These are phyloP conservation scores for Sphinx pinastri DNA, from an alignment of 2,888 invertebrate species.

Conservation along the genomic window DNA sequence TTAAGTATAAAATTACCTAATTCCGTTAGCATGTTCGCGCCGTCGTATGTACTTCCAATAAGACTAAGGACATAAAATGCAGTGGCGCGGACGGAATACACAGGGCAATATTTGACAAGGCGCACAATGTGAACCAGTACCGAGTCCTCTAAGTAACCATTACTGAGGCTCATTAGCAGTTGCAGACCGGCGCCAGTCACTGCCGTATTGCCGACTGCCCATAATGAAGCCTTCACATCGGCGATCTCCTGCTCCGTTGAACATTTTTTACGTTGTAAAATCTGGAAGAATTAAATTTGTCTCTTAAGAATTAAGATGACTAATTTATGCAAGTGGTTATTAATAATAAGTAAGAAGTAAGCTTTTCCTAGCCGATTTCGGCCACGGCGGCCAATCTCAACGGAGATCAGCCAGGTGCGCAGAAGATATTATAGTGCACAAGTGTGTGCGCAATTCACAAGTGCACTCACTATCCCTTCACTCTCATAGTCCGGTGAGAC, in stretches of 20 bases:
- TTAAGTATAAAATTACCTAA: constrained; percentile 77
- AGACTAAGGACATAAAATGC: constrained; percentile 95
- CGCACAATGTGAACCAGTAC: constrained; percentile 80
- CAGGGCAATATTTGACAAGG: constrained; percentile 90
- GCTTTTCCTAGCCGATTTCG: too few relatives aligned
- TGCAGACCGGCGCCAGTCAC: constrained; percentile 90
- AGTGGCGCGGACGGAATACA: constrained; percentile 95
- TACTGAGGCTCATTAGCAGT: constrained; percentile 85
- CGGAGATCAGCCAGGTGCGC: too few relatives aligned
- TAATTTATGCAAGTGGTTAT: background rate
- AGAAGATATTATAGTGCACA: too few relatives aligned
- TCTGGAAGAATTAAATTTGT: constrained; percentile 44
- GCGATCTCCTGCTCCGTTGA: constrained; percentile 88
- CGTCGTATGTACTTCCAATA: constrained; percentile 92
- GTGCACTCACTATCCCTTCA: too few relatives aligned
- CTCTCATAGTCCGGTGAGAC: too few relatives aligned
- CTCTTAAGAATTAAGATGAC: background rate
- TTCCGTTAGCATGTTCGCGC: constrained; percentile 90
- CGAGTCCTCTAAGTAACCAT: constrained; percentile 67
- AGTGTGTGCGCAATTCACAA: too few relatives aligned
- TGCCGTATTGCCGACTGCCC: constrained; percentile 94
- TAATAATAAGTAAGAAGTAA: too few relatives aligned
- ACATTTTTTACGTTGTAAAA: constrained; percentile 81
- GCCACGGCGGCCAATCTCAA: too few relatives aligned
- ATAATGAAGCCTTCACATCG: constrained; percentile 93